A percentile compares a stretch with the other conserved stretches of the same genome.
Evolutionary conservation across 1,140 invertebrate species (phyloP).

Genomic region (Aphaenogaster rudis): DNA sequence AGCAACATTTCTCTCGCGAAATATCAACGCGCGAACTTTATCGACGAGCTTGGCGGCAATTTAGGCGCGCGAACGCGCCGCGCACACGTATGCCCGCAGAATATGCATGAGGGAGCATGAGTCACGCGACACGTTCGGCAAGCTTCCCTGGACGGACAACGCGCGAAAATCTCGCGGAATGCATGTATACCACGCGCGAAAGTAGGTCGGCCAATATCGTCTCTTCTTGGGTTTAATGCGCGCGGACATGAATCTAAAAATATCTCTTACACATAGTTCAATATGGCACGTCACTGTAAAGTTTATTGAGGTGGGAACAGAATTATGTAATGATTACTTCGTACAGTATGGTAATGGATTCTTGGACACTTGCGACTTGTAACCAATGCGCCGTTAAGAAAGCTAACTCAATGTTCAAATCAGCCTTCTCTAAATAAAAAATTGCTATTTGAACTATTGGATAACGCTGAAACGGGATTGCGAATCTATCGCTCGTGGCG

Average conservation of each 20-base stretch:
- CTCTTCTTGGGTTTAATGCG: slow-evolving; percentile 10
- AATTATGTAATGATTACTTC: slow-evolving; percentile 36
- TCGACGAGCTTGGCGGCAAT: neutral
- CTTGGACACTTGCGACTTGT: neutral
- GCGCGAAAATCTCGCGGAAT: neutral
- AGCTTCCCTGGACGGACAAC: neutral
- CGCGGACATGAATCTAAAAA: slow-evolving; percentile 12
- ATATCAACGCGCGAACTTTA: slow-evolving; percentile 6
- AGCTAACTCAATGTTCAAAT: neutral
- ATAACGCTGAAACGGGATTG: neutral
- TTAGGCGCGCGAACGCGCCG: neutral
- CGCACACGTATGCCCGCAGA: neutral
- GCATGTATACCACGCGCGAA: neutral
- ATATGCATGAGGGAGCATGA: slow-evolving; percentile 27
- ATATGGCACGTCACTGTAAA: slow-evolving; percentile 21
- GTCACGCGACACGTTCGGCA: slow-evolving; percentile 12
- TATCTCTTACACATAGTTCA: slow-evolving; percentile 41
- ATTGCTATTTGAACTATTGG: neutral
- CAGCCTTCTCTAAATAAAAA: neutral
- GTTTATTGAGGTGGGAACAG: neutral
- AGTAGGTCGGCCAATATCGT: neutral
- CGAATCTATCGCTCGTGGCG: neutral
- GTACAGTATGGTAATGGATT: neutral
- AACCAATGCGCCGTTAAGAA: neutral
- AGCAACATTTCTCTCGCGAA: slow-evolving; percentile 60